These are phyloP conservation scores for Naso thynnoides DNA, from an alignment of 2,797 vertebrate genomes.

Conservation along the genomic window DNA sequence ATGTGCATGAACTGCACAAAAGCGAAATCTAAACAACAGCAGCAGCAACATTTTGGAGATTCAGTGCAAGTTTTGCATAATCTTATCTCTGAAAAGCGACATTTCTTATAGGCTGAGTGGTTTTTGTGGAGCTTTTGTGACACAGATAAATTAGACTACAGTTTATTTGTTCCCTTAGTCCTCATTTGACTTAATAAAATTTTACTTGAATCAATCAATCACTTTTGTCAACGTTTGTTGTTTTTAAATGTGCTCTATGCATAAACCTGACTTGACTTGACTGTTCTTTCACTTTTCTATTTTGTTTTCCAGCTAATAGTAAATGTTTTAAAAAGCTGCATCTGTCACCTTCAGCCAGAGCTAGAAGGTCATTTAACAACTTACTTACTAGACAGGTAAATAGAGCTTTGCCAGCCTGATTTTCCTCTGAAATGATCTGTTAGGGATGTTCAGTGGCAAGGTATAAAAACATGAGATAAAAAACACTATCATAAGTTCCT, in stretches of 20 bases:
- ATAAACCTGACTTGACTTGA: too few relatives aligned
- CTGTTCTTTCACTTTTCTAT: not conserved
- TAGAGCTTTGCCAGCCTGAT: not conserved
- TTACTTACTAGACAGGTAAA: fast-evolving
- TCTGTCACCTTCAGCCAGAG: not conserved
- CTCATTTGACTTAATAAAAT: not conserved
- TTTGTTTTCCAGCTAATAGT: not conserved
- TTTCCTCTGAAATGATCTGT: not conserved
- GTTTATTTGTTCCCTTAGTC: not conserved
- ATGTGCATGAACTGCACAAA: too few relatives aligned
- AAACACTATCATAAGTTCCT: too few relatives aligned
- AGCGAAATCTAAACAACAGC: too few relatives aligned
- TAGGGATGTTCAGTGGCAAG: not conserved
- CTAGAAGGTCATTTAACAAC: not conserved
- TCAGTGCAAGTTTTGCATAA: too few relatives aligned
- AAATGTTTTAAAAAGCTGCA: not conserved
- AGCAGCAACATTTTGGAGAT: too few relatives aligned
- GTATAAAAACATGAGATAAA: not conserved
- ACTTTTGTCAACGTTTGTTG: too few relatives aligned
- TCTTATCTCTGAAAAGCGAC: too few relatives aligned
- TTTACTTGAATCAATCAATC: not conserved
- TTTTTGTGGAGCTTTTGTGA: not conserved
- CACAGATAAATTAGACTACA: not conserved
- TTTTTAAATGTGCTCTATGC: too few relatives aligned
- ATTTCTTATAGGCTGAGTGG: too few relatives aligned